Base-by-base conservation (phyloP, 1,140 invertebrate species). In the Drosophila setifemur region DNA sequence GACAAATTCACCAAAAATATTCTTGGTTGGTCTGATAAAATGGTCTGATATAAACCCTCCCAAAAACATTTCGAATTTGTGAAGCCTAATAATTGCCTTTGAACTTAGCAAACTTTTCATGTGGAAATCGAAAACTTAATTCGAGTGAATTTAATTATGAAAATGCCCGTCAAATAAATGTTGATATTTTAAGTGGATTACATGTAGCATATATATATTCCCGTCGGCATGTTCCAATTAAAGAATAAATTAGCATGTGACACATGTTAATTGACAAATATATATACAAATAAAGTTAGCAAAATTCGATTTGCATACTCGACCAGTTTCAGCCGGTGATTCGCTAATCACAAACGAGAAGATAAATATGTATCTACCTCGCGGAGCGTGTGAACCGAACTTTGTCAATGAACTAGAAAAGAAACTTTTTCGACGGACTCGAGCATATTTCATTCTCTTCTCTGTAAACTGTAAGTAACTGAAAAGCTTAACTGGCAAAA, bases 351-450 rank as follows among this genome's bases (percentile, higher is more conserved):
- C 25, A 60, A 49, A 43, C 29, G 60, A 19, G 31, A 49, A 40
- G 31, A 48, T 29, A 40, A 49, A 64, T 64, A 64, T 25, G 26
- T 37, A 29, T 40, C 19, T 23, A 2, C 29, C 11, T 11, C 11
- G 14, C 18, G 9, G 31, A 64, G 33, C 60, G 61, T 64, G 61
- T 64, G 61, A 64, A 64, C 57, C 57, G 25, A 64, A 48, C 42
- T 64, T 64, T 64, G 61, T 64, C 61, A 64, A 49, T 64, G 61
- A 39, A 64, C 61, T 64, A 64, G 60, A 64, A 63, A 49, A 25
- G 1, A 37, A 29, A 49, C 33, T 64, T 64, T 64, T 64, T 45
- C 6, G 39, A 26, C 29, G 42, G 18, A 61, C 49, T 16, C n/a
- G n/a, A 40, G 33, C 37, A 48, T 64, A 48, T 64, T 29, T 64